These are phyloP conservation scores for Chloromyia formosa DNA, from an alignment of 2,888 invertebrate species.

Conservation along the genomic window DNA sequence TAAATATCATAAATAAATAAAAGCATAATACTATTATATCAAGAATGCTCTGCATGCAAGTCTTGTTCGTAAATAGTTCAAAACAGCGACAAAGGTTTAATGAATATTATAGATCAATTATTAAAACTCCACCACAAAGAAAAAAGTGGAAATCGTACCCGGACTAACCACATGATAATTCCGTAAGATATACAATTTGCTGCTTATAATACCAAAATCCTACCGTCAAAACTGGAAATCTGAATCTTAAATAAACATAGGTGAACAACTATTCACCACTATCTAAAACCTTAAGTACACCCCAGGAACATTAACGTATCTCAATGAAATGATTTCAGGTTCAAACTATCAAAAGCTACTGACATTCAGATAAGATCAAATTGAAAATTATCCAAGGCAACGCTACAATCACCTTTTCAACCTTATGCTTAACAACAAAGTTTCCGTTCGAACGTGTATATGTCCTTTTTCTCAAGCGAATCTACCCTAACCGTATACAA, in stretches of 20 bases:
- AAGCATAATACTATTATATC: no score
- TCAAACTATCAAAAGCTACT: constrained; percentile 44
- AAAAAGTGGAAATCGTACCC: no score
- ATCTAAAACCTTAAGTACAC: constrained; percentile 4
- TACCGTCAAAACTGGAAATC: not conserved
- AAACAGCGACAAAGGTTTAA: no score
- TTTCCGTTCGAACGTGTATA: constrained; percentile 6
- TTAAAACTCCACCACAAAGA: no score
- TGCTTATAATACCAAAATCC: not conserved
- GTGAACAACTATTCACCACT: not conserved
- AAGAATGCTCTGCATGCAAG: no score
- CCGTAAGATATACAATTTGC: no score
- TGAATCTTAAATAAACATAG: not conserved
- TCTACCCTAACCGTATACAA: not conserved
- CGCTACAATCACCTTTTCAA: constrained; percentile 38
- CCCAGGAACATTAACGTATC: not conserved
- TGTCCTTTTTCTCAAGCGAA: not conserved
- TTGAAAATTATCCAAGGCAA: constrained; percentile 44
- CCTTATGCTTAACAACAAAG: constrained; percentile 19
- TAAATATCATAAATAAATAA: no score
- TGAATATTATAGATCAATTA: no score
- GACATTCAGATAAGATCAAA: constrained; percentile 46
- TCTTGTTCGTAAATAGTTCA: no score
- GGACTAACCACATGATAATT: no score
- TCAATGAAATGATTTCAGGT: constrained; percentile 36